Conservation (phyloP, 2,797 vertebrate species). For the Tapera naevia region DNA sequence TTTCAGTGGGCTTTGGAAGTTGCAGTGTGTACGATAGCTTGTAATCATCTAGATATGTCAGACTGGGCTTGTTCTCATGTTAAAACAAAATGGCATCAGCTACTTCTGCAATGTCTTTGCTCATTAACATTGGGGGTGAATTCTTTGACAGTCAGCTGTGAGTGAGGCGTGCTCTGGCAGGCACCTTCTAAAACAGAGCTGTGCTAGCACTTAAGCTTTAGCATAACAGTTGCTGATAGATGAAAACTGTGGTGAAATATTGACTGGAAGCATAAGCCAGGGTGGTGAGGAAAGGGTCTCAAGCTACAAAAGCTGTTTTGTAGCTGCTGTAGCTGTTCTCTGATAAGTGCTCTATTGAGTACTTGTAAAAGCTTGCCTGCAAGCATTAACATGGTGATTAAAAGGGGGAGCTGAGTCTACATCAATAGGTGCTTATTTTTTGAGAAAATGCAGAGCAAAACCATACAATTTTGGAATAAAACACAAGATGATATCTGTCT, state of each 20-base stretch:
- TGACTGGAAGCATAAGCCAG: background rate
- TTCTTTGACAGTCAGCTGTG: constrained; percentile 1
- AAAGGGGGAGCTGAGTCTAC: background rate
- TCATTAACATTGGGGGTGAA: background rate
- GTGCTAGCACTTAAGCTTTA: background rate
- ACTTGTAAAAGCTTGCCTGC: background rate
- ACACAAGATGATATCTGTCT: background rate
- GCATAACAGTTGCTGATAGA: background rate
- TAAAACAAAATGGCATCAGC: background rate
- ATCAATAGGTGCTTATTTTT: background rate
- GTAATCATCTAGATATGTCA: background rate
- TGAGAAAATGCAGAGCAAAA: background rate
- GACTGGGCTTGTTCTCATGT: background rate
- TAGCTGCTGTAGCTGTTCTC: background rate
- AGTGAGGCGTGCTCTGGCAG: background rate
- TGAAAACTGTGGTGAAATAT: background rate
- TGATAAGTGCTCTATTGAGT: background rate
- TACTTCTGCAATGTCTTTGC: background rate
- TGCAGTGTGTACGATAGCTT: background rate
- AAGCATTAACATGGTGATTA: background rate
- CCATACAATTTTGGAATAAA: background rate
- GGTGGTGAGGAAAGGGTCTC: background rate
- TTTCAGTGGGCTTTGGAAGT: background rate
- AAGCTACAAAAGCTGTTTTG: background rate
- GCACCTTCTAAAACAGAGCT: background rate